phyloP scores from a whole-genome alignment of 2,888 invertebrate genomes.

The Fragum sueziense region DNA sequence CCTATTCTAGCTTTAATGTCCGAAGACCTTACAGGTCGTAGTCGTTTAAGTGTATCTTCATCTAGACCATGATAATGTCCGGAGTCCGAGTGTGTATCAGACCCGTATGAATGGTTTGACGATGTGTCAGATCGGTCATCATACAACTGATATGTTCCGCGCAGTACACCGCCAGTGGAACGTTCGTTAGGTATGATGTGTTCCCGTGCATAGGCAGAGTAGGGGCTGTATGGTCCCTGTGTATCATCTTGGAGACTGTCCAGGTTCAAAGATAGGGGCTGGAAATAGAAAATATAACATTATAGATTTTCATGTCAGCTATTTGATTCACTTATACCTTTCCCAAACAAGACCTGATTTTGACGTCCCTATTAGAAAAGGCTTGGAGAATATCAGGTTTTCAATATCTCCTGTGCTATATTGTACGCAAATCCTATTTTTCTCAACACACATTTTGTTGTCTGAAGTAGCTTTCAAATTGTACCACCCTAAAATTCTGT shows the following conservation, averaged over 20 bases:
- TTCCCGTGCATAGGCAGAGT: constrained; percentile 70
- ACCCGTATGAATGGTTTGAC: constrained; percentile 58
- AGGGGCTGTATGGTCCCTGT: constrained; percentile 62
- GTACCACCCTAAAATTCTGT: too few species aligned
- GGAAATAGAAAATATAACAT: constrained; percentile 26
- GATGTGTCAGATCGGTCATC: constrained; percentile 55
- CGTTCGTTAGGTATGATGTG: constrained; percentile 66
- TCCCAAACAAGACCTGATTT: too few species aligned
- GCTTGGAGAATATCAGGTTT: too few species aligned
- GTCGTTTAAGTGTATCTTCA: constrained; percentile 52
- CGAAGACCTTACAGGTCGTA: constrained; percentile 61
- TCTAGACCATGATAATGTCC: constrained; percentile 35
- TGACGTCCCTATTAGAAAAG: too few species aligned
- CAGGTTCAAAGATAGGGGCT: constrained; percentile 52
- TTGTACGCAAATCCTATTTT: too few species aligned
- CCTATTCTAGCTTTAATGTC: constrained; percentile 63
- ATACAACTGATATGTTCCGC: constrained; percentile 67
- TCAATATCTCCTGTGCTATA: too few species aligned
- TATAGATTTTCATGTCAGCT: too few species aligned
- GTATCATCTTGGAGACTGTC: constrained; percentile 53
- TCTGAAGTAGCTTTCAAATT: too few species aligned
- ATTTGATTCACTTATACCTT: too few species aligned
- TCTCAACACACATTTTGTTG: too few species aligned
- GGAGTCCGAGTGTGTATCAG: constrained; percentile 55
- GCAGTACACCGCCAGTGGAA: constrained; percentile 49